Percentiles rank a stretch among this genome's conserved stretches.
phyloP scores from a whole-genome alignment of 2,113 vertebrate genomes.

The Dipodomys merriami region DNA sequence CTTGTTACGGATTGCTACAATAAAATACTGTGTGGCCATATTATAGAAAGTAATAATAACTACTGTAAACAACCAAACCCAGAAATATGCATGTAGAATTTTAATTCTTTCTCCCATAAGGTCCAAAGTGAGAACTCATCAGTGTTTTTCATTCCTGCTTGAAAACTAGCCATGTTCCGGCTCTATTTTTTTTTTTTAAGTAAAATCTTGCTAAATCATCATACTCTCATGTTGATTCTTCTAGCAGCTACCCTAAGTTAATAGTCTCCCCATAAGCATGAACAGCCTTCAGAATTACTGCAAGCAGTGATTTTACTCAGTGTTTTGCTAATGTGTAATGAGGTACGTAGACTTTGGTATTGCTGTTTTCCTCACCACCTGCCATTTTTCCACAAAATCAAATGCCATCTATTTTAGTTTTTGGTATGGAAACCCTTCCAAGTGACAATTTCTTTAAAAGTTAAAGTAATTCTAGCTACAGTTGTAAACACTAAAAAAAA shows the following conservation, averaged over 20 bases:
- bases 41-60: neutral
- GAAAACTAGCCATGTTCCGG: constrained; percentile 26
- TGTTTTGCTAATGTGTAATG: neutral
- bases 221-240: neutral
- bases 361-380: neutral
- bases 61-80: neutral
- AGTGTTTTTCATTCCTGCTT: constrained; percentile 9
- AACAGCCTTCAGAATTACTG: neutral
- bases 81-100: neutral
- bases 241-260: constrained; percentile 5
- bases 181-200: neutral
- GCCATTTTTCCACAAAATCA: neutral
- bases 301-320: neutral
- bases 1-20: neutral
- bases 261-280: neutral
- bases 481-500: neutral
- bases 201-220: neutral
- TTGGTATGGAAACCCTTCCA: neutral
- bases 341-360: neutral
- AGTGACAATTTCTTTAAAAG: constrained; percentile 8
- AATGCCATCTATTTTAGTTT: neutral
- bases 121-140: neutral
- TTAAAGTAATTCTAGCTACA: neutral
- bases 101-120: neutral
- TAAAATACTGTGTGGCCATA: neutral